These are phyloP conservation scores for Cheilosia variabilis DNA, from an alignment of 2,888 invertebrate genomes.

Conservation along the genomic window DNA sequence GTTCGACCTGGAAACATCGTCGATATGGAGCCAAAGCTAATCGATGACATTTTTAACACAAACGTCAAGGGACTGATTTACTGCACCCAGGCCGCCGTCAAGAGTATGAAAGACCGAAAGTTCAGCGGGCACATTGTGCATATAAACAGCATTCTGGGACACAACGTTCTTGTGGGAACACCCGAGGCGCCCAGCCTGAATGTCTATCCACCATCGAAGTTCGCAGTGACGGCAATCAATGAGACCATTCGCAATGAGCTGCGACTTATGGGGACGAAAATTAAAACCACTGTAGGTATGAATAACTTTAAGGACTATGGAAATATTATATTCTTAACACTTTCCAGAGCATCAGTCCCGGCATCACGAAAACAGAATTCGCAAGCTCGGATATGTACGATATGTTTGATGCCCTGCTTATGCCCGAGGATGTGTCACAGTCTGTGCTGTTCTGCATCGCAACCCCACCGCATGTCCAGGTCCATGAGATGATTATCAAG, in stretches of 20 bases:
- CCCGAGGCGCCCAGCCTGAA: constrained; percentile 64
- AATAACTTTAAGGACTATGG: not conserved
- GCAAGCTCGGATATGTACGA: constrained; percentile 72
- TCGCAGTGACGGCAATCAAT: constrained; percentile 81
- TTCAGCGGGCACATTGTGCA: constrained; percentile 83
- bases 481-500: constrained; percentile 59
- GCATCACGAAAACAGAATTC: constrained; percentile 79
- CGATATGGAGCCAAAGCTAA: constrained; percentile 19
- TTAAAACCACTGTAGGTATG: constrained; percentile 82
- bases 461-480: constrained; percentile 79
- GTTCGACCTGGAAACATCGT: constrained; percentile 44
- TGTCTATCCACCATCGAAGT: constrained; percentile 81
- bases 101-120: constrained; percentile 82
- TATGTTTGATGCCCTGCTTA: constrained; percentile 72
- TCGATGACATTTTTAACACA: constrained; percentile 80
- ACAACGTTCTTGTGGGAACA: constrained; percentile 32
- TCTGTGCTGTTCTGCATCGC: constrained; percentile 80
- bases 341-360: constrained; percentile 80
- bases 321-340: not conserved
- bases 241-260: constrained; percentile 82
- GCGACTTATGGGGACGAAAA: constrained; percentile 78
- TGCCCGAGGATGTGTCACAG: constrained; percentile 79
- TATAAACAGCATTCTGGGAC: constrained; percentile 79
- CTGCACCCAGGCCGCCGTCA: constrained; percentile 83
- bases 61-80: constrained; percentile 82